These are phyloP conservation scores for Coracias cyanogaster DNA, from an alignment of 2,797 vertebrate genomes.

Conservation along the genomic window DNA sequence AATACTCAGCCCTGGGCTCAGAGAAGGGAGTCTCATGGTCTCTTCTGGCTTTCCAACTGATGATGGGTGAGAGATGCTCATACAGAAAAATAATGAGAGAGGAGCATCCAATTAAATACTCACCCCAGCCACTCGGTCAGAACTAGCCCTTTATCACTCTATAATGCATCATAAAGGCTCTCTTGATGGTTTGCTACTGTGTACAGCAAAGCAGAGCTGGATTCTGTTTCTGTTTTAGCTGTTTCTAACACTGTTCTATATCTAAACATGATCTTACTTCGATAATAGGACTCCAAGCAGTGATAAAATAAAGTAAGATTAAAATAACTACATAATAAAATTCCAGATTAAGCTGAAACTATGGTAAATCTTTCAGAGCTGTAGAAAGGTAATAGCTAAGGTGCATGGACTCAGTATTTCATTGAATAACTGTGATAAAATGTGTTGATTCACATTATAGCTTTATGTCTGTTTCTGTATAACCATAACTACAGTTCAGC, in stretches of 20 bases:
- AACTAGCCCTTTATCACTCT: not conserved
- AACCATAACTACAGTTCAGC: not conserved
- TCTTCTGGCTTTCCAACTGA: not conserved
- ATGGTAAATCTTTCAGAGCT: constrained; percentile 22
- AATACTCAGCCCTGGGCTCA: not conserved
- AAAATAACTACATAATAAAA: constrained; percentile 56
- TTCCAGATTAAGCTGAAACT: constrained; percentile 49
- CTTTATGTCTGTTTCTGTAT: constrained; percentile 15
- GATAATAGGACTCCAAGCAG: constrained; percentile 36
- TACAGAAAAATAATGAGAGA: not conserved
- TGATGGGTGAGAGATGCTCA: not conserved
- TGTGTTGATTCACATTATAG: constrained; percentile 14
- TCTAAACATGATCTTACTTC: constrained; percentile 30
- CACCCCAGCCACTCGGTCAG: not conserved
- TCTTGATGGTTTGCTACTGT: not conserved
- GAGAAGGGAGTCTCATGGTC: not conserved
- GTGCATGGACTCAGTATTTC: not conserved
- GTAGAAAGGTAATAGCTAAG: constrained; percentile 17
- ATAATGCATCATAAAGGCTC: not conserved
- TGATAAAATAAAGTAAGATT: constrained; percentile 53
- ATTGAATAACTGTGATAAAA: constrained; percentile 17
- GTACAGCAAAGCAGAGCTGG: not conserved
- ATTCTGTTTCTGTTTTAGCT: not conserved
- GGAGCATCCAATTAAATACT: not conserved
- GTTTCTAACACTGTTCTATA: not conserved